Conservation (phyloP, 2,888 invertebrate genomes). For the Drosophila infuscata region DNA sequence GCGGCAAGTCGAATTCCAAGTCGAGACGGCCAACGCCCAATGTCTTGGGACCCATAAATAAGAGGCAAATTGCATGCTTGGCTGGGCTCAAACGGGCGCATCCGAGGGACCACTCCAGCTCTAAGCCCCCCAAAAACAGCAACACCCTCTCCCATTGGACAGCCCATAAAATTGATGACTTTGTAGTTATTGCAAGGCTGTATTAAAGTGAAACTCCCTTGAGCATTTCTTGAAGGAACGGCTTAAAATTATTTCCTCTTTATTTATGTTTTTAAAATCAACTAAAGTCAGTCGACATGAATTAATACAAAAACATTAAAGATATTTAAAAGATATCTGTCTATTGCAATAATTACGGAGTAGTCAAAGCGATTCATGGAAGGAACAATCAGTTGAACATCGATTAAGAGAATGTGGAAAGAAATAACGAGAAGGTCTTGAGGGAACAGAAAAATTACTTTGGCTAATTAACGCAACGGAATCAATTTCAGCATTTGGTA, state of each 20-base stretch:
- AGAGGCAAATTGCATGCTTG: conserved; percentile 74
- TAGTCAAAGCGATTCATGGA: background rate
- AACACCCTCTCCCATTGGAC: conserved; percentile 18
- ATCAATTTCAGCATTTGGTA: background rate
- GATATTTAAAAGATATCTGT: background rate
- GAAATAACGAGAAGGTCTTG: too few relatives aligned
- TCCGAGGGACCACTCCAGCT: conserved; percentile 17
- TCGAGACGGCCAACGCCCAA: conserved; percentile 21
- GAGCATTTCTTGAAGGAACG: background rate
- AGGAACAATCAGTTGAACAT: background rate
- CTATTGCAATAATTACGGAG: background rate
- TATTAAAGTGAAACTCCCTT: conserved; percentile 28
- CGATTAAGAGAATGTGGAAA: background rate
- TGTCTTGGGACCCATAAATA: conserved; percentile 72
- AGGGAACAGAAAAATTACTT: background rate
- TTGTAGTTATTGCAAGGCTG: conserved; percentile 46
- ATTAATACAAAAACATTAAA: background rate
- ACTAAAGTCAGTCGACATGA: background rate
- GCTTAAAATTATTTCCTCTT: background rate
- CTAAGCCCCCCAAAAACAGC: background rate
- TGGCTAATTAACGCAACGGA: background rate
- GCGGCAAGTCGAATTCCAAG: conserved; percentile 51
- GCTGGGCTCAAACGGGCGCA: conserved; percentile 41
- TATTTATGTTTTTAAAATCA: background rate
- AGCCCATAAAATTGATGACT: conserved; percentile 68